Evolutionary conservation across 2,113 vertebrate species (phyloP).

Genomic region (Gallinago paraguaiae): DNA sequence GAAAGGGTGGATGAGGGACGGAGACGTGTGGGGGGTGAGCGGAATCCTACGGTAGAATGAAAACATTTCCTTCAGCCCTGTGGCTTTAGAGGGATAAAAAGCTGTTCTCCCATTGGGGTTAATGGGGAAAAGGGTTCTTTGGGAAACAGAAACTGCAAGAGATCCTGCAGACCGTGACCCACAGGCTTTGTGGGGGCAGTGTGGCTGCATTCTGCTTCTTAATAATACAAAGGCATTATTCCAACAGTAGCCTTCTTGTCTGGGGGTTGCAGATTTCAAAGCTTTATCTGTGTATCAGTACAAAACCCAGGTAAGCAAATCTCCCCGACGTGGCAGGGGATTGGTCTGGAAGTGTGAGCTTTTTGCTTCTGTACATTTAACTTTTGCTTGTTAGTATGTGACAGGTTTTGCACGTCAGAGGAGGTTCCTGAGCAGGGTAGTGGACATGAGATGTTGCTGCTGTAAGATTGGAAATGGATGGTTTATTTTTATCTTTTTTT

Average conservation of each 20-base stretch:
- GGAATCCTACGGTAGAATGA: not conserved
- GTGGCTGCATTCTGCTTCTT: not conserved
- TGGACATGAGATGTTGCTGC: not conserved
- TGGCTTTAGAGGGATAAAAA: not conserved
- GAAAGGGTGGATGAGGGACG: not conserved
- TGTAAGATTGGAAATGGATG: not conserved
- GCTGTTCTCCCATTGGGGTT: too few species aligned
- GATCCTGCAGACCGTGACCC: not conserved
- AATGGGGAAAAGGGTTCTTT: not conserved
- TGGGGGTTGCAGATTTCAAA: not conserved
- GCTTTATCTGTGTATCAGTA: not conserved
- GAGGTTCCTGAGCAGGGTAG: not conserved
- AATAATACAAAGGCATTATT: not conserved
- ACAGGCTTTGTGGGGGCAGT: not conserved
- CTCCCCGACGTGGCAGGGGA: fast-evolving
- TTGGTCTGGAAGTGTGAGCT: not conserved
- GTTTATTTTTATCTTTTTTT: not conserved
- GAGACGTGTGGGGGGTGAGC: not conserved
- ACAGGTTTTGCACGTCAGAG: not conserved
- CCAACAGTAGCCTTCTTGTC: not conserved
- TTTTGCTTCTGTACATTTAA: not conserved
- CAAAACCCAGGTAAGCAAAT: not conserved
- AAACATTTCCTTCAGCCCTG: not conserved
- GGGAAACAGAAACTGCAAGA: not conserved
- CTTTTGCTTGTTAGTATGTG: not conserved